Evolutionary conservation across 2,797 vertebrate species (phyloP).

Genomic region (Sebastes iracundus): DNA sequence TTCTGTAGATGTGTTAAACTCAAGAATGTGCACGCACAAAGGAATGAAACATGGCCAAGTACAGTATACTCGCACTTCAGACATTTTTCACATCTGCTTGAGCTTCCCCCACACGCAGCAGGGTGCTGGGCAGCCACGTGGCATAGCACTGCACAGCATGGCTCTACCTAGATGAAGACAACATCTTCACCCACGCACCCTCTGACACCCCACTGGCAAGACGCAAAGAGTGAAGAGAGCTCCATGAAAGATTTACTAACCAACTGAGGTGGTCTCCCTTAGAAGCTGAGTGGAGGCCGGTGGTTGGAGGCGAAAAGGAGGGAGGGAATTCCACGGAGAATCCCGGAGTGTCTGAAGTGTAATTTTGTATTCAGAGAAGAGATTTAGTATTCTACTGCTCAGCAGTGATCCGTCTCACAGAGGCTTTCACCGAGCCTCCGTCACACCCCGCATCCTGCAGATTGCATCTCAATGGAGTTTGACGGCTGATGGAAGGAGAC

Average conservation of each 20-base stretch:
- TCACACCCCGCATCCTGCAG: conserved; percentile 40
- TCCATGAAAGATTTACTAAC: conserved; percentile 74
- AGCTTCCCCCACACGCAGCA: conserved; percentile 46
- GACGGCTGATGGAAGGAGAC: conserved; percentile 57
- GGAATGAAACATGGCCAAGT: background rate
- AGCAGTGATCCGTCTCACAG: conserved; percentile 59
- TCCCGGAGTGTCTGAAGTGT: conserved; percentile 64
- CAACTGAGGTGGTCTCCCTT: conserved; percentile 59
- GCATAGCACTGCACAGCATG: conserved; percentile 56
- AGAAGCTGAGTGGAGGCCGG: conserved; percentile 49
- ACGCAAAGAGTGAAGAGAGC: conserved; percentile 31
- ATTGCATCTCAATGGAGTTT: conserved; percentile 46
- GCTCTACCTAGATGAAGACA: conserved; percentile 61
- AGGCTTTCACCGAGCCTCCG: conserved; percentile 52
- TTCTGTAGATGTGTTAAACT: conserved; percentile 27
- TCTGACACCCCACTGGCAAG: conserved; percentile 51
- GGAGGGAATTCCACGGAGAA: conserved; percentile 62
- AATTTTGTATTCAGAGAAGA: conserved; percentile 71
- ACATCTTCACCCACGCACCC: conserved; percentile 50
- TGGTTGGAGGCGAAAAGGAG: conserved; percentile 33
- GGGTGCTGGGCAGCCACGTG: conserved; percentile 47
- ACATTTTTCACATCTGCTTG: conserved; percentile 45
- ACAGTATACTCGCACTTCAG: background rate
- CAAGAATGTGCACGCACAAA: conserved; percentile 26
- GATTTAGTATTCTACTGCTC: conserved; percentile 67